Base-by-base conservation (phyloP, 2,113 vertebrate genomes). In the Macquaria australasica region DNA sequence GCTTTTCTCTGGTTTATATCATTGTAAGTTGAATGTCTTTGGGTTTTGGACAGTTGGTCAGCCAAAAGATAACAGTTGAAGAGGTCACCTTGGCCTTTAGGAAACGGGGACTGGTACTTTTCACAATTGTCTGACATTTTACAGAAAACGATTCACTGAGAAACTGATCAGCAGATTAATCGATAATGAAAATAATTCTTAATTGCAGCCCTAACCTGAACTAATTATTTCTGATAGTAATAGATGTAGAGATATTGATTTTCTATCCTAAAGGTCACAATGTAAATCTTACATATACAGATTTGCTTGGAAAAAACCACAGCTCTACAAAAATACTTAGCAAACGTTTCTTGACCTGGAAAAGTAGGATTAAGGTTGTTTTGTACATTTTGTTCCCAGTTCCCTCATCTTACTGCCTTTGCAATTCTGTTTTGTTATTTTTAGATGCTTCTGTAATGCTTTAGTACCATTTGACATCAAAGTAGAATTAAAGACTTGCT, bases 391-490 rank as follows among this genome's bases (percentile, higher is more conserved):
- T 31, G 2, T 39, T 64, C 31, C 20, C 34, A n/a, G 6, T n/a
- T 58, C 18, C 48, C 14, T 43, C 21, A 15, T 58, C 6, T 58
- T 79, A 45, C 55, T 68, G 66, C 77, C 60, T 56, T 63, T 60
- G 48, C 16, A 41, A 31, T 58, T 53, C 16, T 20, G 16, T 51
- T 20, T 50, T 45, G 43, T 15, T 48, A 51, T 60, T 62, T 28
- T 51, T 23, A 62, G 53, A 79, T 53, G 37, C 37, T 56, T 67
- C 25, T 48, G 37, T 51, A 34, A 73, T 60, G 37, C 50, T 25
- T 72, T 50, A 37, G 69, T 69, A 34, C 60, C 3, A 39, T 48
- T 59, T 56, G 11, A 68, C 63, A 72, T 87, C 12, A 71, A 67
- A 45, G 39, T 16, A 39, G 8, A 7, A 28, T 70, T n/a, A 10